Percentiles rank a stretch among this genome's conserved stretches.
Evolutionary conservation across 2,113 vertebrate genomes (phyloP).

Genomic region (Nestor notabilis): DNA sequence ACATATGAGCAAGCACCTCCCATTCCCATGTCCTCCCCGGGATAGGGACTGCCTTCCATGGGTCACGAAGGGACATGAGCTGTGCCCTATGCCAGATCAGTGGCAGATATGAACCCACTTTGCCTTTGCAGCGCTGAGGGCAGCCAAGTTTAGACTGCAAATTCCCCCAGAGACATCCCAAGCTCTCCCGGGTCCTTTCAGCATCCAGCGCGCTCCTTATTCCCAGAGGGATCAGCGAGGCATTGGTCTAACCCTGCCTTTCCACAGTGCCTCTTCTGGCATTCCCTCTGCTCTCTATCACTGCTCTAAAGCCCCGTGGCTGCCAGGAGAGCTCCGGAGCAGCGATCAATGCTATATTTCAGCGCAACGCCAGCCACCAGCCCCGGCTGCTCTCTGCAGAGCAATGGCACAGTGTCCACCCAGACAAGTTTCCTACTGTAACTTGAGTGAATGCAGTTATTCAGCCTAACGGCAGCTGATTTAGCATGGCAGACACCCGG

Average conservation of each 20-base stretch:
- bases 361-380: neutral
- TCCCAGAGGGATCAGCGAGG: neutral
- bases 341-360: neutral
- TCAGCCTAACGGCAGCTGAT: constrained; percentile 9
- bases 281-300: neutral
- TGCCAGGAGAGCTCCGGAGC: neutral
- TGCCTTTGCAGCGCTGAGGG: neutral
- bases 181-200: neutral
- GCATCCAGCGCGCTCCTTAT: neutral
- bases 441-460: constrained; percentile 41
- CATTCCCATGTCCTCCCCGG: neutral
- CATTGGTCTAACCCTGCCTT: neutral
- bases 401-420: constrained; percentile 9
- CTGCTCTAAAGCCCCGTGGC: neutral
- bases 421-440: constrained; percentile 59
- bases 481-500: constrained; percentile 2
- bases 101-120: neutral
- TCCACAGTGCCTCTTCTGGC: neutral
- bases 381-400: neutral
- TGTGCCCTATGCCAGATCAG: neutral
- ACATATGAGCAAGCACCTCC: neutral
- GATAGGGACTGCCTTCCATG: neutral
- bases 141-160: neutral
- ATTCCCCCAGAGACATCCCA: neutral
- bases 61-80: neutral